These are phyloP conservation scores for Ophiodon elongatus DNA, from an alignment of 2,113 vertebrate genomes.

Conservation along the genomic window DNA sequence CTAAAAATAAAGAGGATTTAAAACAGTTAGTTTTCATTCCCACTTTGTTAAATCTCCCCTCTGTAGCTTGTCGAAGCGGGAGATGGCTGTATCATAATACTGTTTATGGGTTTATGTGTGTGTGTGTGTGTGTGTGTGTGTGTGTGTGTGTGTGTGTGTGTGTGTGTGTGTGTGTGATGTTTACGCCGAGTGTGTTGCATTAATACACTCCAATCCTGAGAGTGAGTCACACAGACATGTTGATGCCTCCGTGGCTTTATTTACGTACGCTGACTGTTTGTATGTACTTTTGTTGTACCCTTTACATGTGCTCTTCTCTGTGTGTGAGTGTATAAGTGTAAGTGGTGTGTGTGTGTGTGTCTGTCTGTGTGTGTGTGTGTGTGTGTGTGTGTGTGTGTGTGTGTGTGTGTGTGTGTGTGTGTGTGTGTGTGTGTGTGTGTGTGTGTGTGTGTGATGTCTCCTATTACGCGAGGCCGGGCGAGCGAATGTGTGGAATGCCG, in stretches of 20 bases:
- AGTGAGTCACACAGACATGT: slow-evolving; percentile 31
- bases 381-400: slow-evolving; percentile 20
- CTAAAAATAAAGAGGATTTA: neutral
- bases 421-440: slow-evolving; percentile 29
- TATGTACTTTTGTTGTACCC: slow-evolving; percentile 18
- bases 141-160: slow-evolving; percentile 48
- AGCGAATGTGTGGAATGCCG: slow-evolving; percentile 84
- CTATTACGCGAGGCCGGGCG: slow-evolving; percentile 71
- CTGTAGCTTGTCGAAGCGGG: neutral
- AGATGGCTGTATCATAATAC: neutral
- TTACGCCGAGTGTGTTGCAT: neutral
- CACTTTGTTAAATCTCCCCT: neutral
- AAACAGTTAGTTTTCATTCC: neutral
- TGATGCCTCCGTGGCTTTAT: slow-evolving; percentile 18
- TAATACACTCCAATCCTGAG: slow-evolving; percentile 19
- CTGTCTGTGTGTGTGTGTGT: neutral
- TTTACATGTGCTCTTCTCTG: slow-evolving; percentile 44
- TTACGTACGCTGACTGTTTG: slow-evolving; percentile 20
- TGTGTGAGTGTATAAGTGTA: too few relatives aligned
- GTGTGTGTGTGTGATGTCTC: slow-evolving; percentile 61
- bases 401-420: slow-evolving; percentile 11
- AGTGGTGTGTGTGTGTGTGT: neutral
- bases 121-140: slow-evolving; percentile 51
- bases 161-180: slow-evolving; percentile 46
- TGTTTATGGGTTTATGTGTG: slow-evolving; percentile 37